Conservation (phyloP, 2,797 vertebrate species). For the Esox masquinongy region DNA sequence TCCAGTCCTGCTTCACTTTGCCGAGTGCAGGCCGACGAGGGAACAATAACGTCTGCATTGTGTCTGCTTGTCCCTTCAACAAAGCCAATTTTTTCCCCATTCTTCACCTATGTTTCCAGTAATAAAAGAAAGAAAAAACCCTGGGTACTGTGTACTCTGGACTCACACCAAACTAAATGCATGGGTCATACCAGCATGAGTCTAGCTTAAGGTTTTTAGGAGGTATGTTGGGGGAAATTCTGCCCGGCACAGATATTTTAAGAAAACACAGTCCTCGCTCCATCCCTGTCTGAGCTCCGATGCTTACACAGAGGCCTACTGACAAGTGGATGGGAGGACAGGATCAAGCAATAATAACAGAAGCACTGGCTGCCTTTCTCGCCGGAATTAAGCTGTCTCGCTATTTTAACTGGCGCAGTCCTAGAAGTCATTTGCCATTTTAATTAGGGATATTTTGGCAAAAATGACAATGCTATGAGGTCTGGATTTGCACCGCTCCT, state of each 20-base stretch:
- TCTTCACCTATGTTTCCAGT: constrained; percentile 25
- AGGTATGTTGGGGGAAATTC: constrained; percentile 22
- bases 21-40: not conserved
- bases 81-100: constrained; percentile 12
- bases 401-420: constrained; percentile 21
- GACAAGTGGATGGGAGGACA: not conserved
- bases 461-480: constrained; percentile 19
- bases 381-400: not conserved
- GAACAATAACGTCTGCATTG: constrained; percentile 12
- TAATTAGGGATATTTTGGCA: constrained; percentile 25
- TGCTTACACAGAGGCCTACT: not conserved
- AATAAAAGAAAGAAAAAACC: constrained; percentile 28
- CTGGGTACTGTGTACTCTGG: constrained; percentile 34
- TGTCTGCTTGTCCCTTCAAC: not conserved
- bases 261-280: not conserved
- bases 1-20: not conserved
- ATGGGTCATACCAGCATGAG: constrained; percentile 16
- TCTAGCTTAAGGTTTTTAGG: constrained; percentile 16
- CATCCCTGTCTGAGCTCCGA: not conserved
- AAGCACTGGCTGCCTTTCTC: constrained; percentile 1
- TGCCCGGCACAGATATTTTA: constrained; percentile 6
- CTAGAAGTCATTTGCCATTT: constrained; percentile 20
- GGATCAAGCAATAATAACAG: not conserved
- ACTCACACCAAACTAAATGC: constrained; percentile 32
- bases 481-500: constrained; percentile 14